A percentile compares a stretch with the other conserved stretches of the same genome.
phyloP scores from a whole-genome alignment of 2,113 vertebrate genomes.

The Oceanodroma tethys region DNA sequence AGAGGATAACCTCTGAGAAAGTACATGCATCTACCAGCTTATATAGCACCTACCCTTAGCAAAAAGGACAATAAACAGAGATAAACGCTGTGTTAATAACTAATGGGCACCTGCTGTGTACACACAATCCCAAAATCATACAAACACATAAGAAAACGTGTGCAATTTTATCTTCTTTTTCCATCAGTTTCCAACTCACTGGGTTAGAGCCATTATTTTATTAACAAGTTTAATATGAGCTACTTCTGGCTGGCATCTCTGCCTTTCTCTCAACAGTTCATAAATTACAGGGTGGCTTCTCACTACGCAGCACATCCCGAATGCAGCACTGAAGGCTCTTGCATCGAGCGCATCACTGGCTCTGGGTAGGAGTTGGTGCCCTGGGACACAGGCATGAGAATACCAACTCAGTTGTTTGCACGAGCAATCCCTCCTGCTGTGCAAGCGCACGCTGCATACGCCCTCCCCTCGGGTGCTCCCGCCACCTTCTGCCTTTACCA shows the following conservation, averaged over 20 bases:
- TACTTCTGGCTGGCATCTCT: neutral
- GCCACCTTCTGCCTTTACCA: neutral
- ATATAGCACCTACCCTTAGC: neutral
- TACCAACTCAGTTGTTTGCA: neutral
- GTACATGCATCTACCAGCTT: neutral
- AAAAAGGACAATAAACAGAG: conserved; percentile 21
- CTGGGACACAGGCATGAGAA: neutral
- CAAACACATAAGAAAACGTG: neutral
- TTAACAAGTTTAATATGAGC: neutral
- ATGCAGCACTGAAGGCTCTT: neutral
- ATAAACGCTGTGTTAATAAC: neutral
- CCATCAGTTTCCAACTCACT: neutral
- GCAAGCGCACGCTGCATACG: neutral
- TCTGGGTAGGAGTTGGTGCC: neutral
- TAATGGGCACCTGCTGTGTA: neutral
- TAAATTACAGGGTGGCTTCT: neutral
- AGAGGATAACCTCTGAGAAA: neutral
- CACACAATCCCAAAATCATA: neutral
- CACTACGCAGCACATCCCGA: neutral
- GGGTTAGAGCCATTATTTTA: neutral
- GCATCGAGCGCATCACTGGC: neutral
- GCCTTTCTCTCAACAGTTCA: neutral
- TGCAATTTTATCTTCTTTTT: neutral
- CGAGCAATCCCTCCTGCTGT: neutral
- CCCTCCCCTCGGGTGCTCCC: neutral